Base-by-base conservation (phyloP, 2,888 invertebrate species). In the Scelioninae gen. 1 region DNA sequence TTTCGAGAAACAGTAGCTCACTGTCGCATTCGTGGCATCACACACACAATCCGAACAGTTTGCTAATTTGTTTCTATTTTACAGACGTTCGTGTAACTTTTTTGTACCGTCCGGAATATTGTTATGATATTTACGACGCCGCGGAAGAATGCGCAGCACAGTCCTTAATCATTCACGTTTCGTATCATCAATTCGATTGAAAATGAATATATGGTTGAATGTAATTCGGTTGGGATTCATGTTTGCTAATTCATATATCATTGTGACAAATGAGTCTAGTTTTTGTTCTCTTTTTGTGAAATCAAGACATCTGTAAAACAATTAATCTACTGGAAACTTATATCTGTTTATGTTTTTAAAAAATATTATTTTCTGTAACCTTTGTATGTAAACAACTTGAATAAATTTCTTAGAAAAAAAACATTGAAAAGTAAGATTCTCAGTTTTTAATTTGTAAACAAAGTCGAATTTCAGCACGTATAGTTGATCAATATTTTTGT, bases 31-130 rank as follows among this genome's bases (percentile, higher is more conserved):
- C 58, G 63, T 16, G 13, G 65, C 49, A 10, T 76, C 63, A 62
- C 31, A n/a, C 43, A 72, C 16, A 66, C 58, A 51, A 53, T 76
- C 60, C 62, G 34, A 77, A 68, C 82, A 51, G 69, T 56, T 72
- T 16, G 72, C 56, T 82, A 82, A 82, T 82, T 82, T 75, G 75
- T 76, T 71, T 81, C 65, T 55, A 58, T 51, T 66, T 56, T 51
- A 65, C 34, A 13, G 0, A 32, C 40, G 15, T 31, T 23, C 13
- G 34, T 29, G 34, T 3, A 40, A 58, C 63, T 51, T 55, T 79
- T 69, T 69, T 69, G 55, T 16, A 6, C 5, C 43, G 0, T 29
- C 45, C 38, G 13, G 49, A 79, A 79, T 72, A 66, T 66, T 72
- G 58, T 58, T 47, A 10, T 10, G 15, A 45, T 51, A 79, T 79